Evolutionary conservation across 2,113 vertebrate species (phyloP).

Genomic region (Gobiocypris rarus): DNA sequence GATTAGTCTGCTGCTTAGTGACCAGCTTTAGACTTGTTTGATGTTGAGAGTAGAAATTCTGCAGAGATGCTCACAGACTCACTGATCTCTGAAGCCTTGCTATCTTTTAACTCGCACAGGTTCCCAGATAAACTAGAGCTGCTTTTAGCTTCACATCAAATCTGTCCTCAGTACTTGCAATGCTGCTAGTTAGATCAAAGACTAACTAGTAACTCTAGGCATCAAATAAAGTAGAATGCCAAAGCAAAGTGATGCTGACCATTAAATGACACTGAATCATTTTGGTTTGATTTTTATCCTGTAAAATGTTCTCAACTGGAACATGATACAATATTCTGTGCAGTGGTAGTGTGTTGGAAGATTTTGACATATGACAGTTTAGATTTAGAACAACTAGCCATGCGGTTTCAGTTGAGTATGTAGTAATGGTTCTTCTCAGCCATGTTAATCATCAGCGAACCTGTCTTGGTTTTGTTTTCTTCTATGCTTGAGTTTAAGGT

Average conservation of each 20-base stretch:
- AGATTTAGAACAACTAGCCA: not conserved
- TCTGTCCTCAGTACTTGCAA: slow-evolving; percentile 1
- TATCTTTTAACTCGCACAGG: slow-evolving; percentile 11
- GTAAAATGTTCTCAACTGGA: too few species aligned
- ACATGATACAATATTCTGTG: not conserved
- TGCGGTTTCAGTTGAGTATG: not conserved
- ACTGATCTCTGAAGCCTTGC: slow-evolving; percentile 28
- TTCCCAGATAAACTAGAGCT: slow-evolving; percentile 14
- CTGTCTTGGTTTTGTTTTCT: not conserved
- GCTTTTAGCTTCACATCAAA: slow-evolving; percentile 36
- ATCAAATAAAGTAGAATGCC: not conserved
- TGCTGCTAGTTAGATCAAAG: slow-evolving; percentile 43
- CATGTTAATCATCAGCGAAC: not conserved
- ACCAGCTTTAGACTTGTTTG: slow-evolving; percentile 52
- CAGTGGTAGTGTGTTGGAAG: not conserved
- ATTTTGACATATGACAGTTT: not conserved
- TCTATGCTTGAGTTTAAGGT: not conserved
- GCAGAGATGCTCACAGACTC: slow-evolving; percentile 27
- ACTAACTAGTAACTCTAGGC: not conserved
- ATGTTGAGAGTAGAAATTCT: slow-evolving; percentile 48
- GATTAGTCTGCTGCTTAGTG: slow-evolving; percentile 58
- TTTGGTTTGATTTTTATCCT: too few species aligned
- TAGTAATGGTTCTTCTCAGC: not conserved
- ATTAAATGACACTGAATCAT: not conserved
- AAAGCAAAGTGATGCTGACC: not conserved